Base-by-base conservation (phyloP, 2,888 invertebrate genomes). In the Cotesia congregata region DNA sequence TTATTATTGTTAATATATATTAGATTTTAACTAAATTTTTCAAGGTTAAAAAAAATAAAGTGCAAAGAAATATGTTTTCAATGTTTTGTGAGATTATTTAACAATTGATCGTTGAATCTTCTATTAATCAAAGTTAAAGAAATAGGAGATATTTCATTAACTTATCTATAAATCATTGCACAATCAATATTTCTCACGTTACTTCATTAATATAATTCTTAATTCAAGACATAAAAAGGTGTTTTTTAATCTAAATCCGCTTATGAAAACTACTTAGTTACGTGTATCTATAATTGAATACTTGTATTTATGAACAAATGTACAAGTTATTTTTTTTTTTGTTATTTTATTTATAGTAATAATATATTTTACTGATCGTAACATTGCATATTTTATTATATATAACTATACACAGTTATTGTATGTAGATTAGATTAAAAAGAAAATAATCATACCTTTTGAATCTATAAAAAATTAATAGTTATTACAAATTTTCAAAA, bases 221-320 rank as follows among this genome's bases (percentile, higher is more conserved):
- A 40, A 68, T 9, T 41, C 15, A 17, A 15, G 68, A 40, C 9
- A 68, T 17, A 15, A 6, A 68, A 30, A n/a, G 17, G 17, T 17
- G 50, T 50, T 7, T 70, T 70, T 70, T 12, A 41, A 59, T 59
- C 17, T 38, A 40, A n/a, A 9, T 38, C 50, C 7, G n/a, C 9
- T 61, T 62, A 20, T 20, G 62, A 62, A 62, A 60, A 62, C 15
- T 62, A 62, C 20, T 17, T 17, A 62, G 6, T 62, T 3, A 20
- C 15, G 7, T 62, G n/a, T 62, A n/a, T 20, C 20, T 62, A 62
- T 62, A n/a, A 20, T 17, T 50, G 17, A 1, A 64, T 17, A 5
- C 39, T 38, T 50, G 12, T 41, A 17, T 20, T 67, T 73, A 67
- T 67, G 17, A 73, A 59, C 73, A 73, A 59, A 73, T 65, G 50